Conservation (phyloP, 2,113 vertebrate genomes). For the Xyliphius kryptos region DNA sequence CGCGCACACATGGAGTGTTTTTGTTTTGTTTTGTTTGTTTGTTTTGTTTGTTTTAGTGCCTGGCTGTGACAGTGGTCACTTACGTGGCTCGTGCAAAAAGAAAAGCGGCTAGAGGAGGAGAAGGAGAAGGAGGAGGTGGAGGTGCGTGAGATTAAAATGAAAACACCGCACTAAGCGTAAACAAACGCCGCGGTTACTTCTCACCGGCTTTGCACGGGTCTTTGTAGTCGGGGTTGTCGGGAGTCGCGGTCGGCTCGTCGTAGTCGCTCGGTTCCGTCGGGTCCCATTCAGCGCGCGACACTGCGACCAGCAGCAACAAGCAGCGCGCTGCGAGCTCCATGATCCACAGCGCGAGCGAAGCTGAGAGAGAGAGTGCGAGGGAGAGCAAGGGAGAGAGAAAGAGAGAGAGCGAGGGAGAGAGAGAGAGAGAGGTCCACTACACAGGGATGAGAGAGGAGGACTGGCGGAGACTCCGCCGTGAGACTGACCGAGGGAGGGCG, state of each 20-base stretch:
- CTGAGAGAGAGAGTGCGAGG: neutral
- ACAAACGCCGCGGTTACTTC: conserved; percentile 16
- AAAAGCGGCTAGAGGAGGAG: conserved; percentile 3
- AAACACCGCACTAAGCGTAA: neutral
- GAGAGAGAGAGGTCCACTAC: conserved; percentile 1
- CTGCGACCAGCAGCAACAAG: conserved; percentile 37
- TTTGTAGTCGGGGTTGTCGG: conserved; percentile 39
- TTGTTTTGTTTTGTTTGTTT: neutral
- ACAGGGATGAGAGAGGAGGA: neutral
- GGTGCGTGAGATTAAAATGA: conserved; percentile 22
- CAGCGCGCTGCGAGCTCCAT: conserved; percentile 39
- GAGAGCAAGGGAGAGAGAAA: conserved; percentile 2
- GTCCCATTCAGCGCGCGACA: conserved; percentile 28
- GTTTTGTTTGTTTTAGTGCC: no score
- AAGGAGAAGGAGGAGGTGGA: conserved; percentile 37
- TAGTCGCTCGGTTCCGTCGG: conserved; percentile 34
- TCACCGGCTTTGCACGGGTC: conserved; percentile 45
- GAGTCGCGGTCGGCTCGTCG: conserved; percentile 17
- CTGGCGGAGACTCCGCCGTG: conserved; percentile 19
- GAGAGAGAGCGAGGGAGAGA: conserved; percentile 17
- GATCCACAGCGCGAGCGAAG: conserved; percentile 15
- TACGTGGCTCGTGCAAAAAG: conserved; percentile 28
- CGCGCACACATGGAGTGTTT: neutral
- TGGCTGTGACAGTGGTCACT: conserved; percentile 15
- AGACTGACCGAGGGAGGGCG: conserved; percentile 6